phyloP scores from a whole-genome alignment of 2,113 vertebrate genomes.

The Lipotes vexillifer region DNA sequence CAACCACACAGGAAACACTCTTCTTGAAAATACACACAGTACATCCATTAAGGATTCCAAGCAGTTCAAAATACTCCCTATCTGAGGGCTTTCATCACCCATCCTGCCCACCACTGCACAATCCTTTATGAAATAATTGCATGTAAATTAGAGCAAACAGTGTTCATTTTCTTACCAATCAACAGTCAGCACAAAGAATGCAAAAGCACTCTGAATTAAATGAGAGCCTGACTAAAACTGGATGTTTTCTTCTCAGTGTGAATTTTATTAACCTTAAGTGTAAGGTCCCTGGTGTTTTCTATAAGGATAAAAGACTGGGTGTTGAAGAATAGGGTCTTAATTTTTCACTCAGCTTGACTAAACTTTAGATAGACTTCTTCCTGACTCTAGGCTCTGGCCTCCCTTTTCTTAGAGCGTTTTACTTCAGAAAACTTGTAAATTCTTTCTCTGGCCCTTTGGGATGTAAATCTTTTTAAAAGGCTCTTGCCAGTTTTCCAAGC shows the following conservation, averaged over 20 bases:
- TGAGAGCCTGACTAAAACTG: background rate
- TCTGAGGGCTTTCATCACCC: background rate
- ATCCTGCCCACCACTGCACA: background rate
- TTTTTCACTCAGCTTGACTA: background rate
- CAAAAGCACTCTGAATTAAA: background rate
- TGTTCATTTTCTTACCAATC: background rate
- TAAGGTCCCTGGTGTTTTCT: background rate
- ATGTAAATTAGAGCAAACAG: background rate
- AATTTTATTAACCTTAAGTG: background rate
- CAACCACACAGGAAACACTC: background rate
- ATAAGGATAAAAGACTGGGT: background rate
- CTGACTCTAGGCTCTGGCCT: background rate
- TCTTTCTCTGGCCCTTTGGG: background rate
- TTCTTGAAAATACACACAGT: background rate
- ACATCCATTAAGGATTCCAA: background rate
- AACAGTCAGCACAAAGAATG: background rate
- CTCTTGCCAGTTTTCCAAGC: background rate
- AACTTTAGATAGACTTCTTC: background rate
- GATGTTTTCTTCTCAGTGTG: background rate
- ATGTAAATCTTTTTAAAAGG: background rate
- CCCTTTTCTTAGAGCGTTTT: background rate
- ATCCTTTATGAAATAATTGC: background rate
- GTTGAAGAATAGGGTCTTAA: background rate
- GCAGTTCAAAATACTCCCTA: background rate
- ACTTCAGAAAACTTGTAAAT: background rate